phyloP scores from a whole-genome alignment of 2,113 vertebrate genomes.

The Oreocharis arfaki region DNA sequence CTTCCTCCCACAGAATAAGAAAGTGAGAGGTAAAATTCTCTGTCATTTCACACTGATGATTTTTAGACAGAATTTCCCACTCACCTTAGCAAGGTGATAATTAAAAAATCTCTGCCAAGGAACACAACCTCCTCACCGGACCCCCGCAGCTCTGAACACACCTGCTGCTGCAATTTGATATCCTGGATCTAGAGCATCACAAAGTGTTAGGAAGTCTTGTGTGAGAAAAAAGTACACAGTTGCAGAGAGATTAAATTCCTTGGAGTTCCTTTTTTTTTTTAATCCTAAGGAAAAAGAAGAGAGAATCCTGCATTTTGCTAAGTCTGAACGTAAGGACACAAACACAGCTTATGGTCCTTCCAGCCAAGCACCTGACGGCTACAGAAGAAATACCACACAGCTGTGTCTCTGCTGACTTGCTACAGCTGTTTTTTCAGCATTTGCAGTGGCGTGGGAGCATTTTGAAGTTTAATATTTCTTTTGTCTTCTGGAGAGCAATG shows the following conservation, averaged over 20 bases:
- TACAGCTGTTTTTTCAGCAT: neutral
- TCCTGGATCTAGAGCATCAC: neutral
- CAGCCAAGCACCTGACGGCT: neutral
- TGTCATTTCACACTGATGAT: neutral
- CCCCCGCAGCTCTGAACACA: neutral
- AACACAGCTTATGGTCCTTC: neutral
- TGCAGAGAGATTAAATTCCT: neutral
- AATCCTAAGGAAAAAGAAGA: neutral
- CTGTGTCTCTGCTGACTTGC: neutral
- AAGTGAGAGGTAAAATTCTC: neutral
- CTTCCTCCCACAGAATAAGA: neutral
- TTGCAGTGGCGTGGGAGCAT: neutral
- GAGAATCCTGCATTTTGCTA: neutral
- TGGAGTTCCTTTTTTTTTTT: neutral
- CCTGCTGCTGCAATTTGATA: neutral
- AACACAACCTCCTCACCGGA: neutral
- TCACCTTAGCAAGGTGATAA: constrained; percentile 4
- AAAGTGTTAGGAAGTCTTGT: neutral
- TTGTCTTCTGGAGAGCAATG: neutral
- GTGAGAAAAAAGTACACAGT: neutral
- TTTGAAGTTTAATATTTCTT: neutral
- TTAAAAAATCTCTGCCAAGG: neutral
- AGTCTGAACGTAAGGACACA: neutral
- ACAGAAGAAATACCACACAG: neutral
- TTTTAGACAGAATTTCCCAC: constrained; percentile 27